These are phyloP conservation scores for Indicator indicator DNA, from an alignment of 2,113 vertebrate genomes.

Conservation along the genomic window DNA sequence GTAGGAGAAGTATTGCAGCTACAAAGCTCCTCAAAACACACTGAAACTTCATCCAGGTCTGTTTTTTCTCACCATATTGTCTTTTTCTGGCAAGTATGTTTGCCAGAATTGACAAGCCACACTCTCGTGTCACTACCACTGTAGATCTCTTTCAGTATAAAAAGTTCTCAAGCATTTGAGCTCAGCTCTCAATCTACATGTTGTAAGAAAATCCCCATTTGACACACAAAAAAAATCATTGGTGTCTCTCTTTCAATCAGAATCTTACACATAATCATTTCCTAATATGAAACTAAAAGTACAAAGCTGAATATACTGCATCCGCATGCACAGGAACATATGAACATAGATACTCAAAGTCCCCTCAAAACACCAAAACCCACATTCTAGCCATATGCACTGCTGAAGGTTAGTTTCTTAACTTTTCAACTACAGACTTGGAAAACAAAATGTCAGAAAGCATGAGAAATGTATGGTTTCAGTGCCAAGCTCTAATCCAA, in stretches of 20 bases:
- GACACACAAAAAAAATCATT: background rate
- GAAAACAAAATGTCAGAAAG: background rate
- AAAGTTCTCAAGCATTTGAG: background rate
- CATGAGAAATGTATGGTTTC: background rate
- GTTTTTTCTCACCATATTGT: background rate
- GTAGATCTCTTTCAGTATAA: background rate
- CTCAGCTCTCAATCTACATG: background rate
- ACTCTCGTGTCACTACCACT: background rate
- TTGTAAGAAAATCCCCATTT: background rate
- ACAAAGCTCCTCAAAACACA: background rate
- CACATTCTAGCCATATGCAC: fast-evolving
- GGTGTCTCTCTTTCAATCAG: background rate
- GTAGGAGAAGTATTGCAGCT: background rate
- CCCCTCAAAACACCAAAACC: background rate
- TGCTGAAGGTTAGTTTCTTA: background rate
- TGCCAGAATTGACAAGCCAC: background rate
- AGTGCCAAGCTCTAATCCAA: background rate
- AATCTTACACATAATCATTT: background rate
- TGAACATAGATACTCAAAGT: background rate
- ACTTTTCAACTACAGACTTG: background rate
- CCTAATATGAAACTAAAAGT: background rate
- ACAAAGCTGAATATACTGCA: background rate
- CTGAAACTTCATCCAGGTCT: background rate
- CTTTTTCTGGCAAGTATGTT: background rate
- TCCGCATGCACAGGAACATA: background rate